phyloP scores from a whole-genome alignment of 2,888 invertebrate species.

The Amphipoea lucens region DNA sequence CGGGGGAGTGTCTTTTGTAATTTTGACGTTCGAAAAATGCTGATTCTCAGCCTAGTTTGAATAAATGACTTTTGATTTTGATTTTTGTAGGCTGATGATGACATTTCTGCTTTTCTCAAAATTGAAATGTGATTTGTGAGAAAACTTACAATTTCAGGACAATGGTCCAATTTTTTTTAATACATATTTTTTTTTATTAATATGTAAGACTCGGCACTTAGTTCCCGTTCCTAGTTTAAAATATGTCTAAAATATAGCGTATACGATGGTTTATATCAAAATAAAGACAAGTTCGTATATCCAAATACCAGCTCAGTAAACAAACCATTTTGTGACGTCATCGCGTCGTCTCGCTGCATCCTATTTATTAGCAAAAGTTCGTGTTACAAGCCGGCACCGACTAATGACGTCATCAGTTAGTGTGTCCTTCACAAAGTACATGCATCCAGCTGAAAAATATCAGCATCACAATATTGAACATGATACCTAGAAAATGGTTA shows the following conservation, averaged over 20 bases:
- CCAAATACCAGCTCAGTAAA: conserved; percentile 7
- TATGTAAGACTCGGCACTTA: not conserved
- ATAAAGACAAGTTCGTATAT: not conserved
- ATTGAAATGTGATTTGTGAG: not conserved
- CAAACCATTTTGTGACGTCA: conserved; percentile 25
- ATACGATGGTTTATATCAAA: not conserved
- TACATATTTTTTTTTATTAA: not conserved
- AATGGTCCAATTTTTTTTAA: no score
- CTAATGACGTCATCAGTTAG: conserved; percentile 57
- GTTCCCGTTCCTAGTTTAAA: not conserved
- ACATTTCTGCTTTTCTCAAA: not conserved
- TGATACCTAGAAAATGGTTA: conserved; percentile 15
- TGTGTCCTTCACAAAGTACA: conserved; percentile 28
- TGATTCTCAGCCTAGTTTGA: no score
- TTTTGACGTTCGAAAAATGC: no score
- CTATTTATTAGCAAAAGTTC: conserved; percentile 60
- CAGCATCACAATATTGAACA: conserved; percentile 17
- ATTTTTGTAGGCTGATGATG: no score
- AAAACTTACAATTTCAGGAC: not conserved
- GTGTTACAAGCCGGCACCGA: conserved; percentile 52
- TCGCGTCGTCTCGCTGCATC: conserved; percentile 16
- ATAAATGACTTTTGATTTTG: no score
- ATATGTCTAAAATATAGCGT: not conserved
- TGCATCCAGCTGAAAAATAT: conserved; percentile 38
- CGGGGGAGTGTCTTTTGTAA: no score